phyloP scores from a whole-genome alignment of 2,113 vertebrate genomes.

The Chinchilla lanigera region DNA sequence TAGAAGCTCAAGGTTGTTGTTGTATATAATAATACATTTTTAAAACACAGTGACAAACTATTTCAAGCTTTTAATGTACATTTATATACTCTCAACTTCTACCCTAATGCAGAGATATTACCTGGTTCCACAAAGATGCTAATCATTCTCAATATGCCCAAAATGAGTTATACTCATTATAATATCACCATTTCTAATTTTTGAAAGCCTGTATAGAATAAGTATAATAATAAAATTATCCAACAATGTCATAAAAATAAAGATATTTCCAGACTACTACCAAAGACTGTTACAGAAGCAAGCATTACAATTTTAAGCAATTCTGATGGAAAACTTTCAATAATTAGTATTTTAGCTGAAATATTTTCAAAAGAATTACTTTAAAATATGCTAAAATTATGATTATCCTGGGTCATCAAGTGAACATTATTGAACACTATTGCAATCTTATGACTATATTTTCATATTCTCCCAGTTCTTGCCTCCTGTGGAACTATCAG shows the following conservation, averaged over 20 bases:
- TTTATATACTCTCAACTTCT: conserved; percentile 21
- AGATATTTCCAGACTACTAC: not conserved
- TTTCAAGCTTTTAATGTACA: not conserved
- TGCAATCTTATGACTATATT: not conserved
- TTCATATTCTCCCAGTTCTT: not conserved
- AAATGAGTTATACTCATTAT: not conserved
- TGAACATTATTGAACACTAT: not conserved
- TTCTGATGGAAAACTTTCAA: not conserved
- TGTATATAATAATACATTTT: not conserved
- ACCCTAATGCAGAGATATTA: not conserved
- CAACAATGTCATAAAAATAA: not conserved
- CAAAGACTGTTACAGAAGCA: not conserved
- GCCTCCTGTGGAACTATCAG: not conserved
- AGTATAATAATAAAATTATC: not conserved
- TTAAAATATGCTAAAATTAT: not conserved
- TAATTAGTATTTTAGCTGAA: not conserved
- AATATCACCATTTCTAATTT: not conserved
- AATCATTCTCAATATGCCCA: not conserved
- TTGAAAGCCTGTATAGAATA: not conserved
- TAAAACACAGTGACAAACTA: not conserved
- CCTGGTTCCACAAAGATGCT: not conserved
- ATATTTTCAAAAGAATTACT: not conserved
- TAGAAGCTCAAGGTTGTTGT: not conserved
- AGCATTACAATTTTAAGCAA: not conserved
- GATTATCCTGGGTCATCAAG: not conserved